A percentile compares a stretch with the other conserved stretches of the same genome.
These are phyloP conservation scores for Lasioglossum pauxillum DNA, from an alignment of 2,888 invertebrate genomes.

Conservation along the genomic window DNA sequence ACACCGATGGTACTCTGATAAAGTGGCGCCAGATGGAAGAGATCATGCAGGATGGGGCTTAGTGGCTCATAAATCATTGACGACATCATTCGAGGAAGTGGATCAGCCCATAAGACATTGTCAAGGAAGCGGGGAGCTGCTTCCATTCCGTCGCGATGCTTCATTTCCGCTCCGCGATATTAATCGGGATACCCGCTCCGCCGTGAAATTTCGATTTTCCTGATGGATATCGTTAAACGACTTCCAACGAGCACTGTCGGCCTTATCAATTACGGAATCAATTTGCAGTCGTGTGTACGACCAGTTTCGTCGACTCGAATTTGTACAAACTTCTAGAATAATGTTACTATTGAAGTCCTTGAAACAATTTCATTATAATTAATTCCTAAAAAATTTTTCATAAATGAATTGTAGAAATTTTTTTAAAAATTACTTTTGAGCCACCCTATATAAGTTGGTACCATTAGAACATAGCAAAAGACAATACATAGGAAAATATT, in stretches of 20 bases:
- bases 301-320: neutral
- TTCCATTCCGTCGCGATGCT: slow-evolving; percentile 34
- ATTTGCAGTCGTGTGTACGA: neutral
- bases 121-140: slow-evolving; percentile 37
- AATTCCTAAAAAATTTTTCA: no score
- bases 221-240: slow-evolving; percentile 25
- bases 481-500: no score
- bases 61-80: slow-evolving; percentile 59
- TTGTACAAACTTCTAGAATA: no score
- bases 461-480: no score
- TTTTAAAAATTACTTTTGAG: no score
- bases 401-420: no score
- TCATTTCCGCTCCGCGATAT: slow-evolving; percentile 47
- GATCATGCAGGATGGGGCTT: slow-evolving; percentile 52
- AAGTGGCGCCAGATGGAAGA: slow-evolving; percentile 56
- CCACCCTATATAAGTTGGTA: no score
- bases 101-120: slow-evolving; percentile 56
- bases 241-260: neutral
- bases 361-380: no score
- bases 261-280: neutral
- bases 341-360: no score
- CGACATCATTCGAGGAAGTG: slow-evolving; percentile 58
- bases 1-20: slow-evolving; percentile 50
- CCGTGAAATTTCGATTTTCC: slow-evolving; percentile 33
- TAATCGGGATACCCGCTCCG: slow-evolving; percentile 33